Evolutionary conservation across 2,113 vertebrate species (phyloP).

Genomic region (Seriola rivoliana): DNA sequence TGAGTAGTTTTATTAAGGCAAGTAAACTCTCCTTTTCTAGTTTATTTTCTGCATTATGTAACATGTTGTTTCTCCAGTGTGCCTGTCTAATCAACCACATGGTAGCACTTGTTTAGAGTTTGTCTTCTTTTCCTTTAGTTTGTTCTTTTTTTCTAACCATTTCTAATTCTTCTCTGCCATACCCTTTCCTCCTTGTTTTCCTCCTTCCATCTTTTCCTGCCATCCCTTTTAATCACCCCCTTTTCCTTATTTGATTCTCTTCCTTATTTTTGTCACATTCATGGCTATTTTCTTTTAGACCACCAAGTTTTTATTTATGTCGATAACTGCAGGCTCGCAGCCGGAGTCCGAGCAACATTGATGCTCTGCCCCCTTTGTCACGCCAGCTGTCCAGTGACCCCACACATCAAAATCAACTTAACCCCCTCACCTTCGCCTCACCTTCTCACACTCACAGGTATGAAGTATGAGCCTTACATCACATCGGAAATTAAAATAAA

Average conservation of each 20-base stretch:
- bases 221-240: constrained; percentile 65
- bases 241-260: constrained; percentile 64
- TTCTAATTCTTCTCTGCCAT: constrained; percentile 87
- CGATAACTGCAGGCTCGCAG: constrained; percentile 95
- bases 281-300: constrained; percentile 93
- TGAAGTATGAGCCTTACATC: neutral
- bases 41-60: constrained; percentile 38
- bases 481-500: neutral
- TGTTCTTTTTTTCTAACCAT: constrained; percentile 88
- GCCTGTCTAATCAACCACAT: constrained; percentile 73
- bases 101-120: constrained; percentile 76
- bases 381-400: constrained; percentile 81
- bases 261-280: constrained; percentile 86
- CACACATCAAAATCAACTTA: constrained; percentile 81
- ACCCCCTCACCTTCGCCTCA: constrained; percentile 74
- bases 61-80: constrained; percentile 52
- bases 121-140: constrained; percentile 81
- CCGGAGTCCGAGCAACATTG: constrained; percentile 88
- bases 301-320: constrained; percentile 99
- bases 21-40: constrained; percentile 22
- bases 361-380: constrained; percentile 82
- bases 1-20: constrained; percentile 34
- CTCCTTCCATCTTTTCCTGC: constrained; percentile 71
- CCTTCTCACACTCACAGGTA: constrained; percentile 82
- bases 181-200: constrained; percentile 77